Base-by-base conservation (phyloP, 2,797 vertebrate genomes). In the Anisognathus igniventris region DNA sequence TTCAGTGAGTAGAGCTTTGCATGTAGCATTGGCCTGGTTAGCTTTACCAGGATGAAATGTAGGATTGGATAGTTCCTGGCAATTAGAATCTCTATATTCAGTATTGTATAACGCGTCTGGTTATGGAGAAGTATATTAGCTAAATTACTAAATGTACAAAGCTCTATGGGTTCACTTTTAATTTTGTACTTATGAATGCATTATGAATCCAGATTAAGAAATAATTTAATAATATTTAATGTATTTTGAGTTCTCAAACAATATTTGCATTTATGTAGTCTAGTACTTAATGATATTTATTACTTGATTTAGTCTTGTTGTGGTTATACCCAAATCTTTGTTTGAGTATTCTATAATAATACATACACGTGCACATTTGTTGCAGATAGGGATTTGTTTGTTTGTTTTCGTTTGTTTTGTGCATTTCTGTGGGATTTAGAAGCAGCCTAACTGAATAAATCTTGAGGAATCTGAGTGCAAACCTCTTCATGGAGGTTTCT, bases 401-500 rank as follows among this genome's bases (percentile, higher is more conserved):
- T 75, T 85, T 89, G 19, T 39, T 90, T 90, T 95, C 54, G 31
- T 73, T 65, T 65, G 51, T 57, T 42, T 57, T 35, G 9, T 48
- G 65, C 54, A 89, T 86, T 88, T 86, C 72, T 80, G 65, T 86
- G 50, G 27, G 76, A 74, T 91, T 83, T 86, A 83, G 75, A 86
- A 89, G 61, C n/a, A 90, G n/a, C 37, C 58, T 88, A 80, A 61
- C 66, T 68, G 70, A 92, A 68, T 68, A 91, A 72, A 86, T 78
- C 70, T 90, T 68, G 91, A 95, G 76, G 76, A 95, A 92, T 90
- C 65, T 60, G 70, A 93, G 82, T 35, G 78, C 88, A 91, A 94
- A 94, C 79, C 91, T 93, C 93, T 94, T 94, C 79, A 86, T 68
- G 76, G 79, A 68, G 79, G 90, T 93, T 96, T 95, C 83, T 95